Evolutionary conservation across 2,888 invertebrate genomes (phyloP), one percentile per base, ranked within the genome.

Genomic region (Lamproptera curius): DNA sequence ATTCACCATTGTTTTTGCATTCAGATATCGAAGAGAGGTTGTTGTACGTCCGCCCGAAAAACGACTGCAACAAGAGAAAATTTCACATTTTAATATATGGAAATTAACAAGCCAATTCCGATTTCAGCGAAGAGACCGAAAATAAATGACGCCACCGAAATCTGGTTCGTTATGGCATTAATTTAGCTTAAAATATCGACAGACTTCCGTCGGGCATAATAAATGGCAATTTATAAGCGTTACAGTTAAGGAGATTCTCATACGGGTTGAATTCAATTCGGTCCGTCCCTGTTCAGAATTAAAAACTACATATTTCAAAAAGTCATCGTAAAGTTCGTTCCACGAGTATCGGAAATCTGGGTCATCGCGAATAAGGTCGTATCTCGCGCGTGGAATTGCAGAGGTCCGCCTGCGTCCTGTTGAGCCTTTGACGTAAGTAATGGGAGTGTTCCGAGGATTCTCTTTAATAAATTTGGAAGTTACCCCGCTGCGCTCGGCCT

Each of bases 41-140:
- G 90, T 96, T 96, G 91, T 96, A 96, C 9, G 96, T 95, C 58
- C 96, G 90, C 23, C 96, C 96, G 76, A 97, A 97, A 86, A 97
- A 97, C 42, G 96, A 96, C 96, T 96, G 92, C 39, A 93, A 93
- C 80, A 85, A 86, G 67, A 77, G 76, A 71, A 71, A 75, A 68
- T 56, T 59, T 40, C 2, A 54, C 52, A 65, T 62, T 54, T 75
- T 67, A 75, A 75, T 70, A 67, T 67, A 67, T 54, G 53, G 51
- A 58, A 57, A 61, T 58, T 58, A 53, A 57, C 52, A 50, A 54
- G 67, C 64, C 59, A 68, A n/a, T n/a, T 67, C 66, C 67, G 67
- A 28, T 68, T 72, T 76, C 59, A 64, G 67, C 28, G 16, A 58
- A 70, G 73, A 74, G 67, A n/a, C n/a, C 10, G 28, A 28, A 9